A percentile compares a stretch with the other conserved stretches of the same genome.
Conservation (phyloP, 2,888 invertebrate genomes). For the Calameuta idolon region DNA sequence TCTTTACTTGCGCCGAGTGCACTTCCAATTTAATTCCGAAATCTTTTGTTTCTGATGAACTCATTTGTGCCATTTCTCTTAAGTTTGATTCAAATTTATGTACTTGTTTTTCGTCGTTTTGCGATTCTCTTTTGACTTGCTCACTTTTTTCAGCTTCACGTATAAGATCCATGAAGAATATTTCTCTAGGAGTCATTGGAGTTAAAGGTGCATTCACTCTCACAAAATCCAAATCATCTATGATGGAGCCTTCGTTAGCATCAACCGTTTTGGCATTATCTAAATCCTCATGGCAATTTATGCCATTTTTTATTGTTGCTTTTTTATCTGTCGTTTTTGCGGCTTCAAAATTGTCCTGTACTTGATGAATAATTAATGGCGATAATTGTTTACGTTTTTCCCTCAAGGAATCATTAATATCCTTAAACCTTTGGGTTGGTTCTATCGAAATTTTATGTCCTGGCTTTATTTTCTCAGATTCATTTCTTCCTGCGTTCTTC, state of each 20-base stretch:
- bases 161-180: slow-evolving; percentile 65
- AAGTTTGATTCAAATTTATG: too few relatives aligned
- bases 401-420: too few relatives aligned
- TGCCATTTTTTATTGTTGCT: slow-evolving; percentile 3
- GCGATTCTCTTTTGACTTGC: too few relatives aligned
- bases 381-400: slow-evolving; percentile 30
- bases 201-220: slow-evolving; percentile 36
- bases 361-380: slow-evolving; percentile 42
- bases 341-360: slow-evolving; percentile 28
- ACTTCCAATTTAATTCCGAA: slow-evolving; percentile 2
- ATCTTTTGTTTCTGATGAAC: too few relatives aligned
- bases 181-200: slow-evolving; percentile 62
- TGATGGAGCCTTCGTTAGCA: slow-evolving; percentile 31
- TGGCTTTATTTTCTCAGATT: too few relatives aligned
- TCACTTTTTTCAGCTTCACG: slow-evolving; percentile 47
- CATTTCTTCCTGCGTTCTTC: too few relatives aligned
- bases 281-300: not conserved
- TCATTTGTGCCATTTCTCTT: too few relatives aligned
- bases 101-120: too few relatives aligned
- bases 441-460: too few relatives aligned
- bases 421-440: too few relatives aligned
- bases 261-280: too few relatives aligned
- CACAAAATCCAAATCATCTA: slow-evolving; percentile 43
- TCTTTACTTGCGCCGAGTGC: slow-evolving; percentile 11
- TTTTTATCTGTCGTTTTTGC: slow-evolving; percentile 1